Conservation (phyloP, 1,140 invertebrate genomes). For the Temnothorax nylanderi region DNA sequence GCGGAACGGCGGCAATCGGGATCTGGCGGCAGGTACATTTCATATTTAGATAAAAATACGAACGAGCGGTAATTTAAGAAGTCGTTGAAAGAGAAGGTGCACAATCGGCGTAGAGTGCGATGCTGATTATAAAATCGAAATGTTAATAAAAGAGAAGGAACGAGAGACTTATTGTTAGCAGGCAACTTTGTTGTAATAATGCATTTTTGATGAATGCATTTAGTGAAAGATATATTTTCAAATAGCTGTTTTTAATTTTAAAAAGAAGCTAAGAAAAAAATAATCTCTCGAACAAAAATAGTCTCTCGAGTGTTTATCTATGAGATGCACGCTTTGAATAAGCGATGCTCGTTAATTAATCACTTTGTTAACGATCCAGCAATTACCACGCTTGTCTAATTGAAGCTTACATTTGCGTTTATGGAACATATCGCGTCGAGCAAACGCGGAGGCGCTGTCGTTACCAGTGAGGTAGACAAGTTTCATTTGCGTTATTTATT, state of each 20-base stretch:
- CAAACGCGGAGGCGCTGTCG: slow-evolving; percentile 71
- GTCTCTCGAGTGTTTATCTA: neutral
- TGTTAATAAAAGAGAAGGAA: slow-evolving; percentile 29
- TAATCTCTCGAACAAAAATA: neutral
- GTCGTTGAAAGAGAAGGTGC: neutral
- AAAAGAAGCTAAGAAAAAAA: neutral
- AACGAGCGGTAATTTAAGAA: slow-evolving; percentile 14
- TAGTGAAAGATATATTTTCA: neutral
- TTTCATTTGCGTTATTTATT: slow-evolving; percentile 85
- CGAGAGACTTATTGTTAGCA: neutral
- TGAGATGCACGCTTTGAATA: neutral
- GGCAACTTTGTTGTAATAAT: neutral
- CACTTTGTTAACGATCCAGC: slow-evolving; percentile 36
- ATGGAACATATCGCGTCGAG: slow-evolving; percentile 40
- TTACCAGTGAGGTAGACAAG: slow-evolving; percentile 77
- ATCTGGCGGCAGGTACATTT: slow-evolving; percentile 1
- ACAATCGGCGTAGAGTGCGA: neutral
- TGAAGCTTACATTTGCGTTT: slow-evolving; percentile 44
- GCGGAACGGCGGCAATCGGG: neutral
- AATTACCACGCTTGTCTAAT: slow-evolving; percentile 48
- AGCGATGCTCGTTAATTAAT: slow-evolving; percentile 59
- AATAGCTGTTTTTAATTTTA: neutral
- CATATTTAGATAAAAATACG: slow-evolving; percentile 60
- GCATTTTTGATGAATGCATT: neutral
- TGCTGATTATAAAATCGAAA: slow-evolving; percentile 60